Base-by-base conservation (phyloP, 2,888 invertebrate species). In the Tenthredo livida region DNA sequence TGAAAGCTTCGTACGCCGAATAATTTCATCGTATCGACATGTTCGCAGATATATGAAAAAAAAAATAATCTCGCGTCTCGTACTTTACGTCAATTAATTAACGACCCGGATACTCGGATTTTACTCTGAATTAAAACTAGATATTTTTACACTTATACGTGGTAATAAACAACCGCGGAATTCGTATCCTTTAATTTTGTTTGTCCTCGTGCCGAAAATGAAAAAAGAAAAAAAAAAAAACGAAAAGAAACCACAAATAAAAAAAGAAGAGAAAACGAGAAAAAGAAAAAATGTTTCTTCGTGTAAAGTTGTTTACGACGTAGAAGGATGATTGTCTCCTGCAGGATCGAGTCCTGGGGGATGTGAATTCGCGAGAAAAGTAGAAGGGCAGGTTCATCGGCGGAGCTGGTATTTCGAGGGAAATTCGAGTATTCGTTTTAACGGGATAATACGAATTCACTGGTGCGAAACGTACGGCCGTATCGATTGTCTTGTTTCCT, bases 301-400 rank as follows among this genome's bases (percentile, higher is more conserved):
- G 72, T 43, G 72, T 43, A 43, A 73, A 73, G 40, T 73, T 73
- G 72, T 73, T 73, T 73, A 73, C 72, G 72, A 43, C 72, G 9
- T 73, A 25, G 43, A 43, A 73, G 72, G 72, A 73, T 73, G 72
- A 73, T 73, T 73, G 72, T 73, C 72, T 73, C 72, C 67, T 67
- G 33, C 33, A 67, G 33, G 67, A 67, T 67, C 29, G 67, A 67
- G 67, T 67, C 67, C 72, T 73, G 43, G 43, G 72, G 40, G 72
- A 73, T 43, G 72, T 40, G 40, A 25, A 73, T n/a, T 73, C 43
- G 43, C 43, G 72, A 73, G 72, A 43, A 73, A 43, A 73, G 72
- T 43, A 43, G n/a, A 33, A 25, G 29, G 33, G 15, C 67, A 33
- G 67, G 33, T 33, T 33, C 67, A 12, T 67, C 29, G 29, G 6